phyloP scores from a whole-genome alignment of 2,113 vertebrate genomes.

The Nestor notabilis region DNA sequence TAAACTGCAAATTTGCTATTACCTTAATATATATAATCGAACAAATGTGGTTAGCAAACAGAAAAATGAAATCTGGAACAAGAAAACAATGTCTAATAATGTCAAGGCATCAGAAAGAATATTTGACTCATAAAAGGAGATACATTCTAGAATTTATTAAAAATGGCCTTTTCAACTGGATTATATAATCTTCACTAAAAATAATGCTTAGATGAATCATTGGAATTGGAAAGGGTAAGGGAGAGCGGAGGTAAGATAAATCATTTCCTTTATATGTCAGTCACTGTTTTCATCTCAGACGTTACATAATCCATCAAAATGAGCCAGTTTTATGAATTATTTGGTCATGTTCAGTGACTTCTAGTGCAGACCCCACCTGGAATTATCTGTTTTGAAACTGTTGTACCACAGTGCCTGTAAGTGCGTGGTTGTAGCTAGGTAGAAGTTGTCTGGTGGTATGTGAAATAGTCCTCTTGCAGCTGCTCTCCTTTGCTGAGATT shows the following conservation, averaged over 20 bases:
- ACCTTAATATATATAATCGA: background rate
- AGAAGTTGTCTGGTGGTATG: background rate
- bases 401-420: background rate
- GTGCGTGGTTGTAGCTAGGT: background rate
- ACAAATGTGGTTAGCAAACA: background rate
- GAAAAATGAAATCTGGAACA: background rate
- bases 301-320: background rate
- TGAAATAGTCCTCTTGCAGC: background rate
- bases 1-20: background rate
- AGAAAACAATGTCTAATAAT: background rate
- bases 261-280: background rate
- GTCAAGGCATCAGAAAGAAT: background rate
- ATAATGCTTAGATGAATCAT: conserved; percentile 26
- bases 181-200: conserved; percentile 29
- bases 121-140: background rate
- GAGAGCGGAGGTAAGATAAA: background rate
- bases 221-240: background rate
- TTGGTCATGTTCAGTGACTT: background rate
- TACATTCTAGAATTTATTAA: background rate
- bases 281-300: background rate
- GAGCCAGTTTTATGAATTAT: background rate
- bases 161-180: background rate
- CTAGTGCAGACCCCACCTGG: background rate
- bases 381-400: background rate
- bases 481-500: background rate